phyloP scores from a whole-genome alignment of 2,797 vertebrate genomes.

The Sebastiscus albofasciatus region DNA sequence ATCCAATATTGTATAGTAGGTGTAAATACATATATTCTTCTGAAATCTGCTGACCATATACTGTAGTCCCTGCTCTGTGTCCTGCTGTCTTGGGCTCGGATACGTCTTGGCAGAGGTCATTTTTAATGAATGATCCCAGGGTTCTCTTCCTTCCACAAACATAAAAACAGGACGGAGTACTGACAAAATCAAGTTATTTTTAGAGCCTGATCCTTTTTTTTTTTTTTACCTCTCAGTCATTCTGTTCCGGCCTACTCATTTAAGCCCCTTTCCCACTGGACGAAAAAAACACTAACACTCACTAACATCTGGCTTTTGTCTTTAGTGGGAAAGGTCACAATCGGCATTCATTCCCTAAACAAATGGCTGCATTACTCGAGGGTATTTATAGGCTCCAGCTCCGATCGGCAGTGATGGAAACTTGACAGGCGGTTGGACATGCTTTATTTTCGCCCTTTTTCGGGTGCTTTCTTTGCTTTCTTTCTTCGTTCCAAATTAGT shows the following conservation, averaged over 20 bases:
- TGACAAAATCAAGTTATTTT: not conserved
- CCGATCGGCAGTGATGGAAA: not conserved
- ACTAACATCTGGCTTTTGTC: not conserved
- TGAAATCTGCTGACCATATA: too few relatives aligned
- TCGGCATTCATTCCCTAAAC: not conserved
- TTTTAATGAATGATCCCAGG: not conserved
- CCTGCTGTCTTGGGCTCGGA: not conserved
- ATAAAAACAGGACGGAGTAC: not conserved
- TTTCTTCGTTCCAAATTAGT: not conserved
- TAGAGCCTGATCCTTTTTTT: not conserved
- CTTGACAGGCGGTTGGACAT: not conserved
- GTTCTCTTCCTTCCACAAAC: not conserved
- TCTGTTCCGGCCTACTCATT: not conserved
- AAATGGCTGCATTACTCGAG: not conserved
- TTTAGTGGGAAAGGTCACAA: not conserved
- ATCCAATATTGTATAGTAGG: not conserved
- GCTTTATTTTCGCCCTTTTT: not conserved
- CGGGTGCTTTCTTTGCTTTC: too few relatives aligned
- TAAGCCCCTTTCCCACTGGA: not conserved
- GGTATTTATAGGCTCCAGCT: not conserved
- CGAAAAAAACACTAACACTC: not conserved
- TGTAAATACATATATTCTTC: not conserved
- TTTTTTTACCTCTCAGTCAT: not conserved
- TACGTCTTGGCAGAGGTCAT: not conserved
- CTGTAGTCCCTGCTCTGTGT: not conserved